These are phyloP conservation scores for Chionomys nivalis DNA, from an alignment of 2,113 vertebrate genomes.

Conservation along the genomic window DNA sequence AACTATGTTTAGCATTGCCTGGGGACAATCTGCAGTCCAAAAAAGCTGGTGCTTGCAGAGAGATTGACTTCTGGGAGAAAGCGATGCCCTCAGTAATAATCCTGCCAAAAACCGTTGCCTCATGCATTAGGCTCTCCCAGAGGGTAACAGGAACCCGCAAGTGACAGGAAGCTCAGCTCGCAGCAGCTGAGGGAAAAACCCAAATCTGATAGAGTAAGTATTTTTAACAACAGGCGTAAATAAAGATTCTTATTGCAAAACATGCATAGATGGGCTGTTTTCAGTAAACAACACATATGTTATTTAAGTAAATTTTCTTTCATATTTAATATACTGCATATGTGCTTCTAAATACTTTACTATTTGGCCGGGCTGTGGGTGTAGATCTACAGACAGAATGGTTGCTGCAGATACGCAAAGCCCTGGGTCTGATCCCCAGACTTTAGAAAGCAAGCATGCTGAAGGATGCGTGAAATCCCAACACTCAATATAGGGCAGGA, in stretches of 20 bases:
- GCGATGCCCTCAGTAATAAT: background rate
- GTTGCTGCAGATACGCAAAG: background rate
- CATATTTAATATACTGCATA: background rate
- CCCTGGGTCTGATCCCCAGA: background rate
- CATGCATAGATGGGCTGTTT: background rate
- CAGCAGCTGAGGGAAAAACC: background rate
- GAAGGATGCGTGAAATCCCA: background rate
- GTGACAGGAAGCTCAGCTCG: background rate
- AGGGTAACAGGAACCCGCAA: background rate
- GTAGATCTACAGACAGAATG: no score
- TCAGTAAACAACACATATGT: background rate
- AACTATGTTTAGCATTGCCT: background rate
- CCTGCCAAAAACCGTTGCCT: background rate
- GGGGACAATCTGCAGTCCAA: background rate
- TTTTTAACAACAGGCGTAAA: conserved; percentile 22
- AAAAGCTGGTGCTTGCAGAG: conserved; percentile 13
- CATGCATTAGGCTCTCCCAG: background rate
- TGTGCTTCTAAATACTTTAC: background rate
- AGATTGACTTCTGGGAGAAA: background rate
- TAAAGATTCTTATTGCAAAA: background rate
- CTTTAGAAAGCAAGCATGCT: background rate
- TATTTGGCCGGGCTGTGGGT: background rate
- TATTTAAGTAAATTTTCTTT: background rate
- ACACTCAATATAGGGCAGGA: no score
- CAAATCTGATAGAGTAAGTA: background rate